These are phyloP conservation scores for Drosophila acutilabella DNA, from an alignment of 2,888 invertebrate species.

Conservation along the genomic window DNA sequence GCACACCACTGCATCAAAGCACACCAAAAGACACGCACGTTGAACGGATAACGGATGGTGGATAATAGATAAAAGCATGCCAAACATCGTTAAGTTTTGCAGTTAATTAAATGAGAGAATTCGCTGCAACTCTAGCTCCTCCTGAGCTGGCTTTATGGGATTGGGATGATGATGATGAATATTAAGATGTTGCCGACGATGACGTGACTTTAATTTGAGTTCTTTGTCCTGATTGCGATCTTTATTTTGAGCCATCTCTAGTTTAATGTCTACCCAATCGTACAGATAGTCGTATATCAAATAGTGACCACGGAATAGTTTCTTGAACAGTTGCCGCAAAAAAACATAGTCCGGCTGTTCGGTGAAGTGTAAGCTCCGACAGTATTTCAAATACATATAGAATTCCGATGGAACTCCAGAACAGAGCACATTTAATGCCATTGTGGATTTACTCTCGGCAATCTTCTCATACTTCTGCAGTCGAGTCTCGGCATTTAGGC, in stretches of 20 bases:
- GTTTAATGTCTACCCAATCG: constrained; percentile 56
- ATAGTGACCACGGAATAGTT: constrained; percentile 39
- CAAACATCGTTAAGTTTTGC: constrained; percentile 26
- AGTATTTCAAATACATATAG: constrained; percentile 62
- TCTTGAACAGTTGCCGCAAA: constrained; percentile 53
- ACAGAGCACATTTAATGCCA: constrained; percentile 48
- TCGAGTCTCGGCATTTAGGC: constrained; percentile 47
- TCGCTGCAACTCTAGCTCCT: background rate
- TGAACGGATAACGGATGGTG: constrained; percentile 1
- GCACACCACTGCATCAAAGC: constrained; percentile 4
- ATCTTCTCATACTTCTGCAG: constrained; percentile 63
- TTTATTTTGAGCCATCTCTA: constrained; percentile 5
- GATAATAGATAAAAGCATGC: constrained; percentile 18
- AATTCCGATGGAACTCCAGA: constrained; percentile 55
- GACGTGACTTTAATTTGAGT: background rate
- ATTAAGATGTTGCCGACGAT: background rate
- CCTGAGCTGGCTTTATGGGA: background rate
- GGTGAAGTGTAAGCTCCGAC: constrained; percentile 56
- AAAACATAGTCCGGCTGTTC: constrained; percentile 65
- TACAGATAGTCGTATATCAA: constrained; percentile 45
- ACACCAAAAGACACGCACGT: constrained; percentile 14
- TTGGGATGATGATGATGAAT: too few species aligned
- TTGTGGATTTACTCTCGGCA: constrained; percentile 50
- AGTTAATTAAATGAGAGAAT: constrained; percentile 42
- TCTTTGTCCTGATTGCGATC: background rate